These are phyloP conservation scores for Malthinus flaveolus DNA, from an alignment of 2,888 invertebrate genomes.

Conservation along the genomic window DNA sequence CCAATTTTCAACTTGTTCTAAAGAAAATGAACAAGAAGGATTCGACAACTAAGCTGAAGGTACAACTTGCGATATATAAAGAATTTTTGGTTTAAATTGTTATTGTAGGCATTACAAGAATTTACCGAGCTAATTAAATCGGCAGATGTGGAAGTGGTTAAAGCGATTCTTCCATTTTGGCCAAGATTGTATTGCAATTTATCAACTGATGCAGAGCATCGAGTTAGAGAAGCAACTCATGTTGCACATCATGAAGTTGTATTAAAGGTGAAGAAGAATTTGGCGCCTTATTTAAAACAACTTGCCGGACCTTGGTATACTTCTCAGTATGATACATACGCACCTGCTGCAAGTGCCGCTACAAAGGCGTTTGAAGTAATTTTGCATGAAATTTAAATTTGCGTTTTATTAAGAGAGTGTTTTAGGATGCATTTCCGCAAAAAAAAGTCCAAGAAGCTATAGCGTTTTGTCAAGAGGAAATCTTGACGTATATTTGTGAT, in stretches of 20 bases:
- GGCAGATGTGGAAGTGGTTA: constrained; percentile 68
- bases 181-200: constrained; percentile 76
- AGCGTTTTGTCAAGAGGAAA: constrained; percentile 80
- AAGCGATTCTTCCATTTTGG: constrained; percentile 79
- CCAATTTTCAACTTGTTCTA: constrained; percentile 76
- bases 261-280: constrained; percentile 69
- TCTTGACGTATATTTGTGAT: constrained; percentile 72
- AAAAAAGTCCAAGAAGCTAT: constrained; percentile 79
- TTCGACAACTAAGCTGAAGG: constrained; percentile 86
- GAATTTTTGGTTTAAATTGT: neutral
- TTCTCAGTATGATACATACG: constrained; percentile 82
- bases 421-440: constrained; percentile 75
- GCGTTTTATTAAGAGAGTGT: constrained; percentile 15
- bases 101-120: constrained; percentile 76
- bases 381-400: too few relatives aligned
- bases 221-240: constrained; percentile 80
- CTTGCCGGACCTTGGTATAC: constrained; percentile 84
- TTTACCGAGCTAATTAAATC: constrained; percentile 70
- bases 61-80: constrained; percentile 42
- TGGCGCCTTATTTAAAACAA: constrained; percentile 78
- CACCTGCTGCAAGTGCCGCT: constrained; percentile 79
- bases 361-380: constrained; percentile 64
- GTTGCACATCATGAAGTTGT: constrained; percentile 72
- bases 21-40: constrained; percentile 91
- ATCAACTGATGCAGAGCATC: constrained; percentile 77